Evolutionary conservation across 2,888 invertebrate species (phyloP), one percentile per base, ranked within the genome.

Genomic region (Cantharis lateralis): DNA sequence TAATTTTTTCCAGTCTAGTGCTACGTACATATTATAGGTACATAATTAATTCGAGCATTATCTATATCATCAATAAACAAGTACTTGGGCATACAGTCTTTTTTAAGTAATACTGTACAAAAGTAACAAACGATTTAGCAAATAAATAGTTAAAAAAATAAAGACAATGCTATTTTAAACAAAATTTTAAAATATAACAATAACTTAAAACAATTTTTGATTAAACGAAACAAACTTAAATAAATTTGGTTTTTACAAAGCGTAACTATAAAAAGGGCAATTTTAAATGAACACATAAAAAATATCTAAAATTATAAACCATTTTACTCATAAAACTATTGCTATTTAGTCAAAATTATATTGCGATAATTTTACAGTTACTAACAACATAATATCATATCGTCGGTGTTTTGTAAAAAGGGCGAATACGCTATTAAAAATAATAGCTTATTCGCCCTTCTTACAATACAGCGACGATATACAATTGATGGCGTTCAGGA

Each of bases 101-200:
- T n/a, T 48, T 75, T 71, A 75, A 71, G 64, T 75, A 75, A 75
- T 75, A 75, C 75, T 75, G 75, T 75, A 75, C 75, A 75, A 63
- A 69, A 75, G 28, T 75, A 75, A 75, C 62, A 75, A 70, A 64
- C 20, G 20, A 15, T 28, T 69, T 24, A 26, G 18, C 10, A 62
- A 75, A 71, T 71, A 71, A 71, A 75, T 75, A 71, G 71, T 61
- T 75, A 71, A 70, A 75, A 75, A 75, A 75, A 75, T 75, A 75
- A 75, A 71, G 71, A 16, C 28, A 74, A 74, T 74, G 69, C 63
- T 68, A 63, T 28, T 10, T 66, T 66, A 75, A 70, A 48, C 18
- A 70, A 48, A 48, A 48, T 48, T 75, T 63, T 66, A 66, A 16
- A 68, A 18, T 62, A 75, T 48, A 75, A 75, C 32, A 68, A 32